Conservation (phyloP, 53 echinoderm and acorn worm species). For the Glandiceps talaboti region DNA sequence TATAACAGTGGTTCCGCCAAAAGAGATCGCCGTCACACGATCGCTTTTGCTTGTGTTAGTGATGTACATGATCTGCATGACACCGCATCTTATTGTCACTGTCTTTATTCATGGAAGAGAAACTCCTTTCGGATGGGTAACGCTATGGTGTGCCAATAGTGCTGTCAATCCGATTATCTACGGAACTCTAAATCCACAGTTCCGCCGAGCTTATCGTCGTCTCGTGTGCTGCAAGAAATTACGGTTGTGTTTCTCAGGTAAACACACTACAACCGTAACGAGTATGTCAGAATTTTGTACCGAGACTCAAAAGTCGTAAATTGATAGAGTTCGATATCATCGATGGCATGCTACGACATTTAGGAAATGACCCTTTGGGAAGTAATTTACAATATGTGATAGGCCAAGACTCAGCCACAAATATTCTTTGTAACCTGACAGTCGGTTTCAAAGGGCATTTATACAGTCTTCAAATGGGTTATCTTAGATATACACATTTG, state of each 20-base stretch:
- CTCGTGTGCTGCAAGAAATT: background rate
- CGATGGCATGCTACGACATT: too few relatives aligned
- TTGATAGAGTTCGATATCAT: too few relatives aligned
- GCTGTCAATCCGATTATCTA: background rate
- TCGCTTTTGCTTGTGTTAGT: background rate
- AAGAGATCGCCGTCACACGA: background rate
- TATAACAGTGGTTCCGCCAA: background rate
- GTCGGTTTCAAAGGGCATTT: too few relatives aligned
- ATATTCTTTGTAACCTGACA: too few relatives aligned
- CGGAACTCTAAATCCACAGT: background rate
- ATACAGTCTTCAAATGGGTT: too few relatives aligned
- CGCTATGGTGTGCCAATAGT: background rate
- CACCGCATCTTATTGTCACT: background rate
- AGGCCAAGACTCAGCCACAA: too few relatives aligned
- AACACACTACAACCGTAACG: background rate
- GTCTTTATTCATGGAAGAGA: background rate
- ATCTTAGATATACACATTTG: too few relatives aligned
- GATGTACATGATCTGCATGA: background rate
- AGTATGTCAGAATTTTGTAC: background rate
- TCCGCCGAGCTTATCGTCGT: background rate
- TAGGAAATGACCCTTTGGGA: too few relatives aligned
- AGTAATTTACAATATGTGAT: too few relatives aligned
- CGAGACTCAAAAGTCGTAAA: background rate
- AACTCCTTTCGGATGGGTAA: background rate
- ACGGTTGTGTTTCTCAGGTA: background rate